phyloP scores from a whole-genome alignment of 2,113 vertebrate species.

The Microcebus ravelobensis region DNA sequence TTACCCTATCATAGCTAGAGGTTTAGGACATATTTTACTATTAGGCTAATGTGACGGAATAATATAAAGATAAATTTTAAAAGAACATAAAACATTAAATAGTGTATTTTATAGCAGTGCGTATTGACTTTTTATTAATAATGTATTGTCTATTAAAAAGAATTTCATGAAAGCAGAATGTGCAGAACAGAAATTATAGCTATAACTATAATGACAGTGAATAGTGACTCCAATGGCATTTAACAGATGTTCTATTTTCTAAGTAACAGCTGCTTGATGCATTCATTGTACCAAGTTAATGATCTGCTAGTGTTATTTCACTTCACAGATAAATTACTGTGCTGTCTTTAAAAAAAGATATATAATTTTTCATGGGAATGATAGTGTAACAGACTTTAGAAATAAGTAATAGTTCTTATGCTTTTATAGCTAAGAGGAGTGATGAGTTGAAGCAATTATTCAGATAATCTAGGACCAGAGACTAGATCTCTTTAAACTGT shows the following conservation, averaged over 20 bases:
- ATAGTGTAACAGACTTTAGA: constrained; percentile 66
- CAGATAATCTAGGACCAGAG: constrained; percentile 60
- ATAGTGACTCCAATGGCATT: constrained; percentile 65
- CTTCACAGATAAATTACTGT: constrained; percentile 75
- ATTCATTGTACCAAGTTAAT: constrained; percentile 77
- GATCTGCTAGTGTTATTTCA: constrained; percentile 74
- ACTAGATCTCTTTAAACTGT: constrained; percentile 48
- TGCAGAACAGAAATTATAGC: constrained; percentile 59
- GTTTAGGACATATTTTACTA: constrained; percentile 56
- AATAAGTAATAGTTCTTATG: constrained; percentile 66
- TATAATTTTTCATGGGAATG: constrained; percentile 71
- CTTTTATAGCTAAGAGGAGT: constrained; percentile 42
- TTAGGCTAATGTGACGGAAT: constrained; percentile 47
- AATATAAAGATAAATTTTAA: constrained; percentile 62
- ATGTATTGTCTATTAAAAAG: constrained; percentile 42
- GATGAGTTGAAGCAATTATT: constrained; percentile 58
- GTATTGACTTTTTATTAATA: constrained; percentile 69
- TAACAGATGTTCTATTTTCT: constrained; percentile 69
- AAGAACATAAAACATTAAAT: constrained; percentile 52
- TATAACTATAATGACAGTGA: constrained; percentile 76
- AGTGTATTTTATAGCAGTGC: constrained; percentile 51
- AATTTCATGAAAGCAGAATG: constrained; percentile 57
- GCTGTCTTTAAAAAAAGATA: constrained; percentile 66
- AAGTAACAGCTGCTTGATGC: constrained; percentile 70
- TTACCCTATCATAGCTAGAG: neutral